Conservation (phyloP, 2,797 vertebrate genomes). For the Danionella dracula region DNA sequence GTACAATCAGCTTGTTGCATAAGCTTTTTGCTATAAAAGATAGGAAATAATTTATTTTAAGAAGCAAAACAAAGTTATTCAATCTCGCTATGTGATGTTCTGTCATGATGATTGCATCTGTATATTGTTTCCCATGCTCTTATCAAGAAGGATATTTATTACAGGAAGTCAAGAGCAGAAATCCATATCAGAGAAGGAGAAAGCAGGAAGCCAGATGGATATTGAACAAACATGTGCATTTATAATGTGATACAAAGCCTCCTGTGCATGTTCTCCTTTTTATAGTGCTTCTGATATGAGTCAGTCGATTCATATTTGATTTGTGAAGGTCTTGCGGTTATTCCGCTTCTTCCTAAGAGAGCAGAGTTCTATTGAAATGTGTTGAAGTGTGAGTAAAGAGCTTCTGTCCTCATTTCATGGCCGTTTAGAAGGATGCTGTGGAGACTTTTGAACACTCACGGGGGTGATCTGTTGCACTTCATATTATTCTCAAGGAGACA, state of each 20-base stretch:
- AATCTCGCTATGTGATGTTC: neutral
- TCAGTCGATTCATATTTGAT: neutral
- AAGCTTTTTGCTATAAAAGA: neutral
- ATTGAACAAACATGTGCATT: neutral
- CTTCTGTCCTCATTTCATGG: neutral
- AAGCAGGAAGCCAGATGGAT: neutral
- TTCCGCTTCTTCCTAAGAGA: neutral
- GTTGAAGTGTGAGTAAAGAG: neutral
- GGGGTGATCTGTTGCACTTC: neutral
- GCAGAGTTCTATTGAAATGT: neutral
- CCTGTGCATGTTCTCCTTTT: neutral
- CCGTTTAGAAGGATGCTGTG: neutral
- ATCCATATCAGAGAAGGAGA: neutral
- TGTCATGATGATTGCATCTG: neutral
- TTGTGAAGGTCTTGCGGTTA: neutral
- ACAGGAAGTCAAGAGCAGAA: constrained; percentile 11
- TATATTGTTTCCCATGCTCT: constrained; percentile 8
- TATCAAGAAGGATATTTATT: neutral
- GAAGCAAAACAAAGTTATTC: neutral
- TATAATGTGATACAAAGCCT: constrained; percentile 7
- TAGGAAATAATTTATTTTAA: neutral
- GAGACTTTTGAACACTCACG: neutral
- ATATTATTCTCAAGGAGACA: neutral
- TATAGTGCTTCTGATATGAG: constrained; percentile 6
- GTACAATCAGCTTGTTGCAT: neutral